phyloP scores from a whole-genome alignment of 2,888 invertebrate genomes.

The Oxyteleia sp. region DNA sequence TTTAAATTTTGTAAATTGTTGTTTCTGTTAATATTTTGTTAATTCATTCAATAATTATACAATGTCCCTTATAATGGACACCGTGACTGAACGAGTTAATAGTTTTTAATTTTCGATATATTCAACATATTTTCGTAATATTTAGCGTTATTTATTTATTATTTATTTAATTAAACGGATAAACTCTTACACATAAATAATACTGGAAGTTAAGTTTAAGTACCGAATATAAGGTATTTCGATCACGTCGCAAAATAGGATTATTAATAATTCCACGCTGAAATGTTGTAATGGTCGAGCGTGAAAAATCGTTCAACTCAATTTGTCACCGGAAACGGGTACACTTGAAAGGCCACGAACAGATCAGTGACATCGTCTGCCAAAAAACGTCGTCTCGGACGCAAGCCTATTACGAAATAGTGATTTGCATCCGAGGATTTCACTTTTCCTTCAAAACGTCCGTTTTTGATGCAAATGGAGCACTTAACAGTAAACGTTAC shows the following conservation, averaged over 20 bases:
- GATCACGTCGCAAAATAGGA: conserved; percentile 50
- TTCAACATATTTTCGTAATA: too few species aligned
- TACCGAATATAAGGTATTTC: conserved; percentile 47
- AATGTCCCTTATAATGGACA: too few species aligned
- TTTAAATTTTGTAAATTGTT: too few species aligned
- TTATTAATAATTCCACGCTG: conserved; percentile 53
- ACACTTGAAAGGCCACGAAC: conserved; percentile 59
- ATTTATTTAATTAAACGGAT: neutral
- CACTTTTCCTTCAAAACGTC: conserved; percentile 59
- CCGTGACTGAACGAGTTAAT: too few species aligned
- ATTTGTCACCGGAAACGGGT: conserved; percentile 67
- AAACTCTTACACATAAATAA: too few species aligned
- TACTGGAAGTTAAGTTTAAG: too few species aligned
- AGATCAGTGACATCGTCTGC: conserved; percentile 53
- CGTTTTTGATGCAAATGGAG: conserved; percentile 49
- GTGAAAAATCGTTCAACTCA: conserved; percentile 64
- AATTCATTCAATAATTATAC: too few species aligned
- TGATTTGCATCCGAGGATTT: conserved; percentile 64
- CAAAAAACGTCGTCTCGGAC: conserved; percentile 55
- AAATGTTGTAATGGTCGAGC: conserved; percentile 44
- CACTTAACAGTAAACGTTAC: conserved; percentile 18
- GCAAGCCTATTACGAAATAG: conserved; percentile 56
- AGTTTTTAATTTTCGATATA: too few species aligned
- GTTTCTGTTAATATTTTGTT: too few species aligned
- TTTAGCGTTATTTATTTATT: too few species aligned